Evolutionary conservation across 2,797 vertebrate genomes (phyloP).

Genomic region (Coregonus suidteri): DNA sequence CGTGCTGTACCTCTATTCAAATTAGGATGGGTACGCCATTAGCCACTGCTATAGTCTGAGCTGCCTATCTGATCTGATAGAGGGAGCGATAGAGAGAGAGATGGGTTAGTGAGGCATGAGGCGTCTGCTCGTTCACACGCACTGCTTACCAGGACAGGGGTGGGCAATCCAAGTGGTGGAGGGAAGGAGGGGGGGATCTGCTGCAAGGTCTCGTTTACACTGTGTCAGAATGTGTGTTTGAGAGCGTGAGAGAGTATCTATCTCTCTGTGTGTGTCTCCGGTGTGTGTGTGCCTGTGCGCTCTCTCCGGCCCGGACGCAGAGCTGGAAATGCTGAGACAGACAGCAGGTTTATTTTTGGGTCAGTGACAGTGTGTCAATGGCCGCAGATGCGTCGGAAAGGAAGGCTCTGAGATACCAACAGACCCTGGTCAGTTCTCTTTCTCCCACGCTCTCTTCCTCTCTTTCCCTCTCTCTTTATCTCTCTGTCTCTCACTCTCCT

Average conservation of each 20-base stretch:
- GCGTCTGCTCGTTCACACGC: not conserved
- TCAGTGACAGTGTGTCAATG: constrained; percentile 81
- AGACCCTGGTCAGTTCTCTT: constrained; percentile 82
- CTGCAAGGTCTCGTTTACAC: constrained; percentile 52
- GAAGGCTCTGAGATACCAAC: constrained; percentile 85
- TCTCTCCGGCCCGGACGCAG: constrained; percentile 34
- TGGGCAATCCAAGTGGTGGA: not conserved
- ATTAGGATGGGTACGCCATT: not conserved
- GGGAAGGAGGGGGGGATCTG: constrained; percentile 14
- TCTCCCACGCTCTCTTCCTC: constrained; percentile 29
- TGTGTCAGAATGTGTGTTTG: constrained; percentile 12
- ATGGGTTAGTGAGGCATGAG: not conserved
- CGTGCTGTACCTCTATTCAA: not conserved
- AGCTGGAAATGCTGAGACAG: constrained; percentile 70
- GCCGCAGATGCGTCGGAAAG: constrained; percentile 84
- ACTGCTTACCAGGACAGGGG: not conserved
- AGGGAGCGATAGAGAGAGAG: constrained; percentile 3
- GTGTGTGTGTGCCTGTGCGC: constrained; percentile 18
- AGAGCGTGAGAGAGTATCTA: constrained; percentile 4
- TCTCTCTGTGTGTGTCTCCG: constrained; percentile 15
- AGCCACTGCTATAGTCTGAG: not conserved
- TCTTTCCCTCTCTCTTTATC: constrained; percentile 11
- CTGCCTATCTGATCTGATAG: not conserved
- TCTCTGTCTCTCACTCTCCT: constrained; percentile 57
- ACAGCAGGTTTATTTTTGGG: constrained; percentile 74